These are phyloP conservation scores for Lagocephalus sceleratus DNA, from an alignment of 2,797 vertebrate genomes.

Conservation along the genomic window DNA sequence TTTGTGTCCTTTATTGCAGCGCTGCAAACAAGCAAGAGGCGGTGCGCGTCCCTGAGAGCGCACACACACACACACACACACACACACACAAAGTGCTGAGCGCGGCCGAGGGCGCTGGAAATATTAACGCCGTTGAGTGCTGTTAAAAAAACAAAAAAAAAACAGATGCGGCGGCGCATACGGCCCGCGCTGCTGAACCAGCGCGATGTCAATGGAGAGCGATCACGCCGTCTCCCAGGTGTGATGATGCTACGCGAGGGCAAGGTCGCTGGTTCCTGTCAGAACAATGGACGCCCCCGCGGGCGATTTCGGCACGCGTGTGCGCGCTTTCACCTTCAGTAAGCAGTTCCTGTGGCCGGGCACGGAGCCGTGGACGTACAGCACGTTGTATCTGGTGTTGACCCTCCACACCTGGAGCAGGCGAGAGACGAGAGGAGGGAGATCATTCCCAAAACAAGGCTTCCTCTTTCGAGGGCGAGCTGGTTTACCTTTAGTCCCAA, in stretches of 20 bases:
- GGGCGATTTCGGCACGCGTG: slow-evolving; percentile 33
- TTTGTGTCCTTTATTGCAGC: slow-evolving; percentile 67
- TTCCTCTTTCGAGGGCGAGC: neutral
- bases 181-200: slow-evolving; percentile 47
- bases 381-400: slow-evolving; percentile 88
- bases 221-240: slow-evolving; percentile 52
- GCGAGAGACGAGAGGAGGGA: slow-evolving; percentile 31
- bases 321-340: slow-evolving; percentile 82
- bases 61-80: slow-evolving; percentile 15
- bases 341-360: slow-evolving; percentile 92
- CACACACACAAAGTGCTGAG: slow-evolving; percentile 31
- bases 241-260: slow-evolving; percentile 42
- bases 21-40: slow-evolving; percentile 51
- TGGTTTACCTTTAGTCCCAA: slow-evolving; percentile 83
- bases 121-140: slow-evolving; percentile 48
- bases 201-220: slow-evolving; percentile 54
- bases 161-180: neutral
- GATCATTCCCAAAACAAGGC: slow-evolving; percentile 6
- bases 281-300: slow-evolving; percentile 25
- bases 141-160: slow-evolving; percentile 1
- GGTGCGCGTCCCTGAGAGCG: neutral
- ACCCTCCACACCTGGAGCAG: slow-evolving; percentile 88
- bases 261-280: slow-evolving; percentile 56
- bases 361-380: slow-evolving; percentile 90
- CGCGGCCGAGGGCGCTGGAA: slow-evolving; percentile 50